Evolutionary conservation across 2,113 vertebrate species (phyloP).

Genomic region (Calidris pugnax): DNA sequence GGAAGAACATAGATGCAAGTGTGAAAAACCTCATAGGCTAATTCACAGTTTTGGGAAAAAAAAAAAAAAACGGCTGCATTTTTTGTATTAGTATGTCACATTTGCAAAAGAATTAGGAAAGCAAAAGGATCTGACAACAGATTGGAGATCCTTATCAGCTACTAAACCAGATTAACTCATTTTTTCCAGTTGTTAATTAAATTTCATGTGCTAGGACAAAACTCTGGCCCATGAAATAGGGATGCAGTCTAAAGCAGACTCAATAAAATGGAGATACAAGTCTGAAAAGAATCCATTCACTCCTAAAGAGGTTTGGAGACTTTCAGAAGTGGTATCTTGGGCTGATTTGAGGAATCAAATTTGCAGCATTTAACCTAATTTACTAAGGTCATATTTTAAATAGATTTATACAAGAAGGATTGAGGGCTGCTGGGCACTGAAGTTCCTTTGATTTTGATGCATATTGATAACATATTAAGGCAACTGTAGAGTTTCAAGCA

Average conservation of each 20-base stretch:
- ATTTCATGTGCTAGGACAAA: not conserved
- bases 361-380: not conserved
- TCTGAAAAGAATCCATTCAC: not conserved
- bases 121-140: not conserved
- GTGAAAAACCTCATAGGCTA: not conserved
- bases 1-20: not conserved
- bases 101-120: not conserved
- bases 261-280: not conserved
- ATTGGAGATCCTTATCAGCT: not conserved
- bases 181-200: not conserved
- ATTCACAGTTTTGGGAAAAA: not conserved
- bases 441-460: not conserved
- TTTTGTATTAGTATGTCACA: not conserved
- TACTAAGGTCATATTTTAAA: not conserved
- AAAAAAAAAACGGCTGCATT: not conserved
- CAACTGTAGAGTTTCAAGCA: not conserved
- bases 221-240: not conserved
- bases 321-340: not conserved
- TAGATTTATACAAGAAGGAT: not conserved
- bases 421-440: not conserved
- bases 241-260: not conserved
- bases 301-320: not conserved
- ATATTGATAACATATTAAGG: not conserved
- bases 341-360: not conserved
- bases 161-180: not conserved